Percentiles rank a stretch among this genome's conserved stretches.
These are phyloP conservation scores for Galaxea fascicularis DNA, from an alignment of 92 coral and sea anemone genomes.

Conservation along the genomic window DNA sequence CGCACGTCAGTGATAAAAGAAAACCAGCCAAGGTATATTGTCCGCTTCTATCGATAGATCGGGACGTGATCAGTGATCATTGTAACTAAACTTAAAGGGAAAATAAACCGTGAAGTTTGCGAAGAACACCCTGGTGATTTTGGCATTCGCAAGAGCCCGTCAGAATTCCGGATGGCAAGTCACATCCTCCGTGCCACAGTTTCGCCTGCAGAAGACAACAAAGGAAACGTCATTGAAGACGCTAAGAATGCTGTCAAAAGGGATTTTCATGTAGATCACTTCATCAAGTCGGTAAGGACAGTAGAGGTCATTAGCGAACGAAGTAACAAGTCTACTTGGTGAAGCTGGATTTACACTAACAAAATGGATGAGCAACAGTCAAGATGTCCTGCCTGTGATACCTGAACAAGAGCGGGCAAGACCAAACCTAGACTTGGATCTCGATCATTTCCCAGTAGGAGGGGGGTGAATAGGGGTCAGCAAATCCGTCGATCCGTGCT, in stretches of 20 bases:
- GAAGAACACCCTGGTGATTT: too few relatives aligned
- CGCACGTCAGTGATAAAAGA: too few relatives aligned
- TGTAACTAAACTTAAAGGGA: too few relatives aligned
- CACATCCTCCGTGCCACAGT: too few relatives aligned
- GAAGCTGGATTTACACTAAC: conserved; percentile 54
- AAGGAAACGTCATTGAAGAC: not conserved
- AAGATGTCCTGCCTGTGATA: conserved; percentile 39
- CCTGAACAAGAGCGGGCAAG: conserved; percentile 50
- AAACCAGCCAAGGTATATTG: too few relatives aligned
- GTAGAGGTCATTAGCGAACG: conserved; percentile 35
- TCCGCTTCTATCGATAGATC: too few relatives aligned
- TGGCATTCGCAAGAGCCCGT: too few relatives aligned
- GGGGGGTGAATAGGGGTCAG: too few relatives aligned
- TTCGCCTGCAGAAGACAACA: not conserved
- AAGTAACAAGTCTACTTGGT: conserved; percentile 51
- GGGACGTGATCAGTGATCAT: too few relatives aligned
- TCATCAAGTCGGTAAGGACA: conserved; percentile 51
- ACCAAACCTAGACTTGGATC: conserved; percentile 56
- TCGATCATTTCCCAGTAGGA: conserved; percentile 56
- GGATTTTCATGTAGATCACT: conserved; percentile 66
- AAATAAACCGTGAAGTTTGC: too few relatives aligned
- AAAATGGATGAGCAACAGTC: conserved; percentile 39
- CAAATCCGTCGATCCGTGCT: too few relatives aligned
- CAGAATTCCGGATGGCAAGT: too few relatives aligned
- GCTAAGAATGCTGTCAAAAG: conserved; percentile 50